Base-by-base conservation (phyloP, 2,888 invertebrate species). In the Caenorhabditis sp. region DNA sequence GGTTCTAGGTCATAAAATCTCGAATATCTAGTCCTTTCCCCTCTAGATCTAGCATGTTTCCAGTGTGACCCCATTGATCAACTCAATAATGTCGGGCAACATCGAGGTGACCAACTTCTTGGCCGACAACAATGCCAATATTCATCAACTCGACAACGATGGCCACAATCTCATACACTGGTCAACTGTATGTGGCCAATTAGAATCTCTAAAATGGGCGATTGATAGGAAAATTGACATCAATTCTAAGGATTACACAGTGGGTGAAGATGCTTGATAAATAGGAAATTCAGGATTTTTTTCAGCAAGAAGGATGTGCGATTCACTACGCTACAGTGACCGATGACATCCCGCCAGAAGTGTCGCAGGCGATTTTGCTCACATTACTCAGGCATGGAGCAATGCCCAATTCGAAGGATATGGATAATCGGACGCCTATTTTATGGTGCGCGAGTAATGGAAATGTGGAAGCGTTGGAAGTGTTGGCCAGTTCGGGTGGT, bases 401-500 rank as follows among this genome's bases (percentile, higher is more conserved):
- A 3, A 91, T 92, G 23, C 93, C 95, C 0, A 93, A 94, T 80
- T 93, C 93, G 0, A 91, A 92, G 65, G 99, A 99, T 89, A 93
- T 93, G 56, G 97, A 97, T 87, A 94, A 95, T 0, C 91, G 97
- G 10, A 95, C 95, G 84, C 97, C 97, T 0, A 90, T 99, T 63
- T 90, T 97, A 14, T 99, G 99, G 99, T 97, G 97, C 0, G 95
- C 97, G 0, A 95, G 95, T 79, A 95, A 97, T 25, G 97, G 97
- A 5, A 95, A 95, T 50, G 92, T 93, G 0, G 94, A 95, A 79
- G 97, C 96, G 0, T 93, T 97, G 66, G 90, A 94, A 59, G 93
- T 94, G 0, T 89, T 99, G 68, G 92, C 95, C 20, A 93, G 94
- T 87, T 93, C 93, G 0, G 95, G 95, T 1, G 93, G 94, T 0